Base-by-base conservation (phyloP, 1,140 invertebrate genomes). In the Pachypeltis micranthus region DNA sequence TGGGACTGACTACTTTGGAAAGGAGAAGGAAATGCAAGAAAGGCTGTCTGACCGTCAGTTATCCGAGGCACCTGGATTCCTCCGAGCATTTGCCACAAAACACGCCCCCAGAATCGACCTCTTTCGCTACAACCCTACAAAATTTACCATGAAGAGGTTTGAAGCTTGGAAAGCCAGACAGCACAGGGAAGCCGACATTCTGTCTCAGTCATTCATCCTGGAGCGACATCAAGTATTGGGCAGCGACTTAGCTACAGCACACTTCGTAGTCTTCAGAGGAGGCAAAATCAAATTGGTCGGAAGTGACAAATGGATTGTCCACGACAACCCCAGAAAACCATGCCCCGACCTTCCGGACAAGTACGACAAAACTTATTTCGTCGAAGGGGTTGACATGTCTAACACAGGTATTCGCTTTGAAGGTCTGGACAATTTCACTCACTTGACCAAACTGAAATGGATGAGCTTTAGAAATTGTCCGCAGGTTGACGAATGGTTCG, bases 401-500 rank as follows among this genome's bases (percentile, higher is more conserved):
- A 74, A 78, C 34, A 78, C 83, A 59, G 62, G 75, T 19, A 44
- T 91, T 0, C 74, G 79, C 68, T 89, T 87, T 72, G 85, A 90
- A 75, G 85, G 84, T 24, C 69, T 89, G n/a, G 74, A 80, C 24
- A 86, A 86, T 70, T 72, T 91, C 7, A 72, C 77, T 68, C 76
- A 77, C 62, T 72, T 92, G 14, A 66, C 72, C 26, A 72, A 78
- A 47, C 65, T 91, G 0, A 83, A 81, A 69, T 83, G 82, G 74
- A 68, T 89, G 0, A 85, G 79, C 65, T 75, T 91, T 26, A 77
- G 74, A 66, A 78, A 81, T 58, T 85, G 84, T 66, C 67, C 72
- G 51, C 67, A 77, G 44, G 76, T 92, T 59, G 83, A 91, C 75
- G 88, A 91, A 70, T 93, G 87, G 86, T 83, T 80, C 63, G 65